Evolutionary conservation across 2,797 vertebrate species (phyloP).

Genomic region (Aldrovandia affinis): DNA sequence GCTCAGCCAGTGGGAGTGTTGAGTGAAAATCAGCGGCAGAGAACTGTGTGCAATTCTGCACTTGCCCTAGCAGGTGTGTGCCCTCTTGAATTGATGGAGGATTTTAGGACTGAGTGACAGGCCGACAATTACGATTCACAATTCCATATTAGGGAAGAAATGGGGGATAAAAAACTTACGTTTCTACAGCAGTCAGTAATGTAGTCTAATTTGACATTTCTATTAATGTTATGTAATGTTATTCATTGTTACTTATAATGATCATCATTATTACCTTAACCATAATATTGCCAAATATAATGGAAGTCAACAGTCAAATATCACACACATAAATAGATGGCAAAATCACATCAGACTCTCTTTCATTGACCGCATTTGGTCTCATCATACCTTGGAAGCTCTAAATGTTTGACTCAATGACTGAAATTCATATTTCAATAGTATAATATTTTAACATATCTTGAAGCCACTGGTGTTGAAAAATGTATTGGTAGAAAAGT

Average conservation of each 20-base stretch:
- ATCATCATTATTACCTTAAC: no score
- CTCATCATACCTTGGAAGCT: no score
- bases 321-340: no score
- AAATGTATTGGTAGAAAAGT: no score
- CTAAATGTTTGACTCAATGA: no score
- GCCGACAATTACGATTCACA: neutral
- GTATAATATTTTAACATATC: no score
- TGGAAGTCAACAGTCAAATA: no score
- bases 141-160: neutral
- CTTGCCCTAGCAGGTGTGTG: neutral
- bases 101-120: neutral
- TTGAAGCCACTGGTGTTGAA: no score
- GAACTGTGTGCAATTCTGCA: neutral
- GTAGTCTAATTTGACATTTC: neutral
- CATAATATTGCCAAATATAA: no score
- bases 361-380: no score
- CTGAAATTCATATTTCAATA: no score
- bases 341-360: no score
- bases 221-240: neutral
- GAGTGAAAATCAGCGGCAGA: neutral
- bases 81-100: neutral
- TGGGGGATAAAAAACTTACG: neutral
- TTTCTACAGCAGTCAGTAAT: neutral
- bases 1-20: neutral
- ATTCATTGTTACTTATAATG: neutral